A percentile compares a stretch with the other conserved stretches of the same genome.
Evolutionary conservation across 2,888 invertebrate genomes (phyloP).

Genomic region (Philaethria dido): DNA sequence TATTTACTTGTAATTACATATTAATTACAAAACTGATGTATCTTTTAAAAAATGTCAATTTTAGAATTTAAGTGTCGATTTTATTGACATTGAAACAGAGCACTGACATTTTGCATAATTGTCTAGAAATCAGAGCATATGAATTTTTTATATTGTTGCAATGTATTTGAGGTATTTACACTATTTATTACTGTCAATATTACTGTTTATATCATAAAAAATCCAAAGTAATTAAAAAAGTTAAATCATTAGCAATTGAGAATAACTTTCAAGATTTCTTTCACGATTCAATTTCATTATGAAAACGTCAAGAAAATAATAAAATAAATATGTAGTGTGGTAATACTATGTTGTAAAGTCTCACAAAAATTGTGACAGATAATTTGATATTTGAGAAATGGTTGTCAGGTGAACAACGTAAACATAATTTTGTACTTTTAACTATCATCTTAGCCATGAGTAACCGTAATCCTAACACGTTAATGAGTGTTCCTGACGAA

Average conservation of each 20-base stretch:
- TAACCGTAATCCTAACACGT: conserved; percentile 89
- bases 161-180: too few species aligned
- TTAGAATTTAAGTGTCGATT: background rate
- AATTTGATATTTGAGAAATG: conserved; percentile 33
- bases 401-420: conserved; percentile 58
- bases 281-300: too few species aligned
- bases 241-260: too few species aligned
- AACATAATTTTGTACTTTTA: conserved; percentile 52
- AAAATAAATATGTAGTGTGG: background rate
- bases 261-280: too few species aligned
- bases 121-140: too few species aligned
- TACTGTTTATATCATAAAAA: too few species aligned
- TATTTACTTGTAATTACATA: background rate
- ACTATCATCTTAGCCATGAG: conserved; percentile 82
- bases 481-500: conserved; percentile 91
- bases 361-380: conserved; percentile 4
- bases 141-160: too few species aligned
- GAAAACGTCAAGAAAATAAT: too few species aligned
- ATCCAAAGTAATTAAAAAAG: too few species aligned
- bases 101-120: background rate
- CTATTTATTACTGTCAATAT: too few species aligned
- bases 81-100: background rate
- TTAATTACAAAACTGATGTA: background rate
- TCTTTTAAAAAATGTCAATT: conserved; percentile 7
- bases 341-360: background rate